Evolutionary conservation across 2,797 vertebrate genomes (phyloP).

Genomic region (Rhodeus uyekii): DNA sequence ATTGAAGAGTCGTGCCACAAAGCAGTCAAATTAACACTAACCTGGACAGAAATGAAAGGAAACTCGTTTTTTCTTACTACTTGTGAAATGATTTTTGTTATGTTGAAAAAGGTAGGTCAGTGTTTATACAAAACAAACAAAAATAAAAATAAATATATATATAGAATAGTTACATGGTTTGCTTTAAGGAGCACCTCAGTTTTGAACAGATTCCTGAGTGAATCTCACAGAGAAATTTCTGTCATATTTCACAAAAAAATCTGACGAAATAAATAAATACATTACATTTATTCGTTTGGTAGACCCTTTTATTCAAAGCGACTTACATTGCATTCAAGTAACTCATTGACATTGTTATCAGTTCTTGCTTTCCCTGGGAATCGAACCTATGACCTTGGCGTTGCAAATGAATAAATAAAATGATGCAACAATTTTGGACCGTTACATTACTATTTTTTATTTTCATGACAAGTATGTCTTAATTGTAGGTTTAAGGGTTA

Average conservation of each 20-base stretch:
- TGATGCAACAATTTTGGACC: neutral
- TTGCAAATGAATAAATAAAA: neutral
- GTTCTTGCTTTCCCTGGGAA: too few relatives aligned
- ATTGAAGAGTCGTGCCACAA: constrained; percentile 58
- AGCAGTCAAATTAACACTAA: constrained; percentile 49
- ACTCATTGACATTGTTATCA: too few relatives aligned
- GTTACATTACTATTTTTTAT: neutral
- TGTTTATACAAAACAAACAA: neutral
- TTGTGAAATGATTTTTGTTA: constrained; percentile 13
- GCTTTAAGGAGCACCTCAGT: neutral
- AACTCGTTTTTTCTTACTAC: neutral
- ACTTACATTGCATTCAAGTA: too few relatives aligned
- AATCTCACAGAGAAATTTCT: neutral
- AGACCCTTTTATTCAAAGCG: too few relatives aligned
- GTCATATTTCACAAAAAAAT: neutral
- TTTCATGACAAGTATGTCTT: neutral
- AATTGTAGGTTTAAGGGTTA: too few relatives aligned
- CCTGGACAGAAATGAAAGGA: constrained; percentile 27
- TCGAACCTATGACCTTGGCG: too few relatives aligned
- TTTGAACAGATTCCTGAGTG: neutral
- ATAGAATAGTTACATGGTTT: neutral
- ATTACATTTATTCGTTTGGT: too few relatives aligned
- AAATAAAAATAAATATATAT: too few relatives aligned
- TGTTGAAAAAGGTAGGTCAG: constrained; percentile 10
- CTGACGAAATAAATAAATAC: neutral